Percentiles rank a stretch among this genome's conserved stretches.
Evolutionary conservation across 2,888 invertebrate species (phyloP).

Genomic region (Uloborus plumipes): DNA sequence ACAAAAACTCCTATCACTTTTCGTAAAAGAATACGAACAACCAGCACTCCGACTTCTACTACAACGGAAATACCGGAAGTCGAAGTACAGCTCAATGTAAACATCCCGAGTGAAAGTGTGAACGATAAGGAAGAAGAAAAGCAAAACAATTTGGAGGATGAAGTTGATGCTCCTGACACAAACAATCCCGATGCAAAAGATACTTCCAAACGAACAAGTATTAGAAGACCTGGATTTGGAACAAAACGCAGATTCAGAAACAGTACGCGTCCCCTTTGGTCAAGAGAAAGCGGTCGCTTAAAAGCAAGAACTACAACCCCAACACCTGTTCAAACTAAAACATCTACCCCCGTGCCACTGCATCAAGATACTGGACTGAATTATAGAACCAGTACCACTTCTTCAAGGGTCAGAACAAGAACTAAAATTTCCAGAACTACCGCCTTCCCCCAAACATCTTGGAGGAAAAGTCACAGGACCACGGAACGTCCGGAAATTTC

Average conservation of each 20-base stretch:
- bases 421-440: conserved; percentile 16
- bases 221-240: conserved; percentile 14
- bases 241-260: conserved; percentile 7
- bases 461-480: conserved; percentile 13
- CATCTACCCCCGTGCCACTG: not conserved
- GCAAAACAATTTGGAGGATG: not conserved
- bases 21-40: conserved; percentile 24
- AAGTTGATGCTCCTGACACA: not conserved
- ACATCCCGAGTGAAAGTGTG: not conserved
- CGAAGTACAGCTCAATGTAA: not conserved
- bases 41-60: not conserved
- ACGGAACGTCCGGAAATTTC: not conserved
- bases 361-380: conserved; percentile 1
- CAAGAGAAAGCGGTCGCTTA: conserved; percentile 12
- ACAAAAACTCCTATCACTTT: conserved; percentile 36
- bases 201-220: not conserved
- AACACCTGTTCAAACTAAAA: not conserved
- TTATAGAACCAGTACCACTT: conserved; percentile 7
- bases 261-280: conserved; percentile 40
- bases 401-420: conserved; percentile 25
- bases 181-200: not conserved
- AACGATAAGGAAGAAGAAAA: not conserved
- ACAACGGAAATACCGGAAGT: not conserved
- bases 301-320: conserved; percentile 13
- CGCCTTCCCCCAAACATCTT: conserved; percentile 2